Evolutionary conservation across 2,797 vertebrate genomes (phyloP), one percentile per base, ranked within the genome.

Genomic region (Sciurus carolinensis): DNA sequence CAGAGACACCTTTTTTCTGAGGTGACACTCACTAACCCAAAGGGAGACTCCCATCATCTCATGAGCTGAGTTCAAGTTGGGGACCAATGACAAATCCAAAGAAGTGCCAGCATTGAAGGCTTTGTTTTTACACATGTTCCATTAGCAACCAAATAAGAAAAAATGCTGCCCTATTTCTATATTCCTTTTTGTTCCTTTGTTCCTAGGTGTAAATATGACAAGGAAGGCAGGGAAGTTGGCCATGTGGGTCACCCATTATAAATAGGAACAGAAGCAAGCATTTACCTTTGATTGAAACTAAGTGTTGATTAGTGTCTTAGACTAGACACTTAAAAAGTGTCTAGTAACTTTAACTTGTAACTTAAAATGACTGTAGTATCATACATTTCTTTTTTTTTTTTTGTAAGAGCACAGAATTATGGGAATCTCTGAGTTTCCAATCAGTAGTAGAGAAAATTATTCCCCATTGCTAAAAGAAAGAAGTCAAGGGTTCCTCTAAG

Each of bases 341-440:
- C 39, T 39, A 39, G 3, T 39, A 39, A 39, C 39, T 39, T 39
- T 39, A 39, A 39, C 28, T 79, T 77, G 18, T 81, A 81, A 83
- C 11, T 90, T 80, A 77, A 67, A 90, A 54, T 81, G 33, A 47
- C 4, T 91, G 15, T 86, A 66, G 33, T 3, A 39, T 15, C 57
- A 54, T n/a, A 24, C 50, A 33, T 83, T 96, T 67, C 66, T 52
- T 39, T 39, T 39, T 39, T 39, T 39, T 39, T 39, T 39, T 39
- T 39, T 39, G 39, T 77, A 92, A 92, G 17, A 85, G 13, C 33
- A 72, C 50, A 5, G 26, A 81, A 76, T 91, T 42, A 71, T 93
- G 28, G 52, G 22, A 88, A 89, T 39, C 69, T 80, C 22, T 67
- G 52, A 69, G 18, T 76, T 96, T 91, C 85, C 44, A 71, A 66